Conservation (phyloP, 2,113 vertebrate species). For the Collichthys lucidus region DNA sequence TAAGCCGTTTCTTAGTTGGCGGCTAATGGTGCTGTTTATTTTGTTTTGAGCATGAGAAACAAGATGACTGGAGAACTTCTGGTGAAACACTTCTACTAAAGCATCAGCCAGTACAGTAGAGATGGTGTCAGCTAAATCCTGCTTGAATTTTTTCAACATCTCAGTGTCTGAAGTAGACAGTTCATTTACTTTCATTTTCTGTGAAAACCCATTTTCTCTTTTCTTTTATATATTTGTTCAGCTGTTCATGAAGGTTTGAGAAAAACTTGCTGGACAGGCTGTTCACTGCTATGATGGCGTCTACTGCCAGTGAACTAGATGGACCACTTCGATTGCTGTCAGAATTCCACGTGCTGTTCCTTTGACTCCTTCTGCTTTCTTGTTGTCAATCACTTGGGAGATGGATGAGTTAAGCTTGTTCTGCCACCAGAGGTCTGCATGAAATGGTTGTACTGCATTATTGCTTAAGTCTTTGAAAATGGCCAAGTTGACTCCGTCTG, state of each 20-base stretch:
- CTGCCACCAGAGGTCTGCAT: constrained; percentile 39
- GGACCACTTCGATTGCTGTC: background rate
- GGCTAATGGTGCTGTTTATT: too few relatives aligned
- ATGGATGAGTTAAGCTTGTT: constrained; percentile 22
- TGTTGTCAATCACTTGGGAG: background rate
- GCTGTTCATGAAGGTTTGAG: constrained; percentile 13
- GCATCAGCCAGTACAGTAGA: too few relatives aligned
- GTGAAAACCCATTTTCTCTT: too few relatives aligned
- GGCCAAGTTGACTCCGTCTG: constrained; percentile 7
- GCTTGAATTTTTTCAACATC: too few relatives aligned
- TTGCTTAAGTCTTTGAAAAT: constrained; percentile 26
- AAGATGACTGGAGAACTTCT: too few relatives aligned
- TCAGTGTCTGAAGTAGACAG: too few relatives aligned
- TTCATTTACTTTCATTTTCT: too few relatives aligned
- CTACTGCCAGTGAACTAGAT: background rate
- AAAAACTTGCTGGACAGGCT: constrained; percentile 21
- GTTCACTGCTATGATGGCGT: background rate
- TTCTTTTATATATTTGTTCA: background rate
- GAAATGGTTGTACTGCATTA: constrained; percentile 8
- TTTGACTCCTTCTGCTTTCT: background rate
- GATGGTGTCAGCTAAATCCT: too few relatives aligned
- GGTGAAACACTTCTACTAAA: too few relatives aligned
- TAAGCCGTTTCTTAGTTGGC: too few relatives aligned
- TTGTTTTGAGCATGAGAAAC: too few relatives aligned
- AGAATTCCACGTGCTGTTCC: background rate